Evolutionary conservation across 2,888 invertebrate species (phyloP).

Genomic region (Trissolcus brochymenae): DNA sequence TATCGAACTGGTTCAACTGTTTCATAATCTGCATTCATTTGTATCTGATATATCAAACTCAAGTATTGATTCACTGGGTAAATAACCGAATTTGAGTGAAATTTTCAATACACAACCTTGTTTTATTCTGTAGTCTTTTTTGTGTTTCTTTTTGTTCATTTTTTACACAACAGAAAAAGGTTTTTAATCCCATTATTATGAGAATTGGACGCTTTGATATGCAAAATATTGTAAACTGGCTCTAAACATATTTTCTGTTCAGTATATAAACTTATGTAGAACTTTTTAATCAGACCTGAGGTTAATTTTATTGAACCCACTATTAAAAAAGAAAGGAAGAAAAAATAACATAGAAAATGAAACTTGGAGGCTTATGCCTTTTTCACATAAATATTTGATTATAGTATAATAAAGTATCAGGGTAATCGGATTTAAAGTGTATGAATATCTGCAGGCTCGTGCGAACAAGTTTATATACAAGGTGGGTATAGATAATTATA

Average conservation of each 20-base stretch:
- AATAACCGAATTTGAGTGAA: neutral
- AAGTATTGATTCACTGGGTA: slow-evolving; percentile 2
- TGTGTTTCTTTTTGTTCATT: too few species aligned
- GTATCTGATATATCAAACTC: too few species aligned
- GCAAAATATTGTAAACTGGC: too few species aligned
- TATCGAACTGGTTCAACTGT: neutral
- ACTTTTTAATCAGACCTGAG: too few species aligned
- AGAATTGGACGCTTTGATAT: too few species aligned
- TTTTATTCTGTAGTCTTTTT: neutral
- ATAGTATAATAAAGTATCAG: slow-evolving; percentile 30
- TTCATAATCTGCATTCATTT: too few species aligned
- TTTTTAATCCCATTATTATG: too few species aligned
- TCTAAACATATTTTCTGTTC: too few species aligned
- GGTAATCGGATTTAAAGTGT: slow-evolving; percentile 45
- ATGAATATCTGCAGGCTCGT: slow-evolving; percentile 23
- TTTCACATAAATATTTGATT: slow-evolving; percentile 35
- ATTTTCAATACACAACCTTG: slow-evolving; percentile 9
- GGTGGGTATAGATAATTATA: slow-evolving; percentile 25
- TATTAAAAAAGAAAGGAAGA: slow-evolving; percentile 1
- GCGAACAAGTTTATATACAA: slow-evolving; percentile 32
- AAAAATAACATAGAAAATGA: too few species aligned
- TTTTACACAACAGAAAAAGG: too few species aligned
- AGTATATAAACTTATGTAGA: too few species aligned
- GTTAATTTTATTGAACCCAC: too few species aligned
- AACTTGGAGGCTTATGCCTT: neutral